Base-by-base conservation (phyloP, 2,113 vertebrate species). In the Cyphotilapia sp. region DNA sequence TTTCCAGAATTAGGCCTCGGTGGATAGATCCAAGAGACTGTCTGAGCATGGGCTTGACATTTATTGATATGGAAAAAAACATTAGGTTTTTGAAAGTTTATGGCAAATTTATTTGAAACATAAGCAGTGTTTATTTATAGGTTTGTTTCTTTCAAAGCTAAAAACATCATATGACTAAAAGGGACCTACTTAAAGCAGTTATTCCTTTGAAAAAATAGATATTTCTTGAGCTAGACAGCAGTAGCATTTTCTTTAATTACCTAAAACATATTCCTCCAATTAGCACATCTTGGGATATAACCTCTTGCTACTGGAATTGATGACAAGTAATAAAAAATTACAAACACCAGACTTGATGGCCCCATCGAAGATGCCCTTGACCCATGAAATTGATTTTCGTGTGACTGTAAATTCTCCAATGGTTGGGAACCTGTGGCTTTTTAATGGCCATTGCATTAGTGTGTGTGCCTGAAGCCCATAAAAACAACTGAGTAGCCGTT, bases 301-400 rank as follows among this genome's bases (percentile, higher is more conserved):
- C 45, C 66, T 82, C 61, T 84, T 91, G 47, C 47, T 83, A 29
- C 74, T 63, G 76, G 69, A 84, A 90, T 85, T 87, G 90, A 87
- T 89, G 89, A 92, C 85, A 88, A 90, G 84, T 87, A 87, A 93
- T 94, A 90, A 82, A 90, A 91, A 86, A 69, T 69, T 35, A 91
- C 91, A 95, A 92, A 76, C 83, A 89, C 81, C 45, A 88, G 89
- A 91, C 90, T 87, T 54, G 83, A 88, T 91, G 93, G 93, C 91
- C 93, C 91, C 88, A 76, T 19, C 38, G 91, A 76, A 88, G 87
- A 91, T 69, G 88, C 89, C 90, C 88, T 71, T 95, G 93, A 95
- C 93, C 93, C 95, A 81, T 93, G 93, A 94, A 94, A 95, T 94
- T 93, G 85, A 92, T 92, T 92, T 87, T 89, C 81, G 87, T 90